Base-by-base conservation (phyloP, 2,797 vertebrate species). In the Ceryle rudis region DNA sequence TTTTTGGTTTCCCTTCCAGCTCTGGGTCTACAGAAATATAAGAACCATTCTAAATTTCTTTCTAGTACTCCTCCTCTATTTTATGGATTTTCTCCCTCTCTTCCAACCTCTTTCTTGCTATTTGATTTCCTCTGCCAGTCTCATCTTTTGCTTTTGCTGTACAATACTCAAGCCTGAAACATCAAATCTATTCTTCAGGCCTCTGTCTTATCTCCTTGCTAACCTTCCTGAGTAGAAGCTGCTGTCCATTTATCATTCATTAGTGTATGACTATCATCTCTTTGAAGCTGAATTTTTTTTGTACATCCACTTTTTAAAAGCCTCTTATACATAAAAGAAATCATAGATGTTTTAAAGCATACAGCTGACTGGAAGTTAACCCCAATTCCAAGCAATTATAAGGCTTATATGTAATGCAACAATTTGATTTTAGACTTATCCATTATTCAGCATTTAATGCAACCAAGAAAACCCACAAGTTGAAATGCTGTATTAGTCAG, bases 291-390 rank as follows among this genome's bases (percentile, higher is more conserved):
- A 10, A 26, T 25, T 60, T 60, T 88, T 82, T 82, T 65, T 41
- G 55, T 58, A 82, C 47, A 47, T 33, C 23, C 41, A 33, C 28
- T 39, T 83, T 93, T 90, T 81, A 96, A 95, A 94, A 95, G 86
- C 66, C 47, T 88, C 77, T 93, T 35, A 73, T 15, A 64, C 51
- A 66, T 70, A 73, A 84, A 91, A 91, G 86, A 70, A 87, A 82
- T 35, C 0, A 64, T 77, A 81, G 85, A 89, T 93, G n/a, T 93
- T 95, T 96, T 78, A 90, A 90, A 90, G 88, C 41, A 42, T 39
- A 73, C 71, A 86, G 73, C 91, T 92, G 93, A 84, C 81, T 92
- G 90, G 81, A 95, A 96, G 61, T 79, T 88, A 66, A 92, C 51
- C 46, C 62, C 26, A 92, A 92, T n/a, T n/a, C 78, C 57, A 79